These are phyloP conservation scores for Cardiocondyla obscurior DNA, from an alignment of 1,140 invertebrate species.

Conservation along the genomic window DNA sequence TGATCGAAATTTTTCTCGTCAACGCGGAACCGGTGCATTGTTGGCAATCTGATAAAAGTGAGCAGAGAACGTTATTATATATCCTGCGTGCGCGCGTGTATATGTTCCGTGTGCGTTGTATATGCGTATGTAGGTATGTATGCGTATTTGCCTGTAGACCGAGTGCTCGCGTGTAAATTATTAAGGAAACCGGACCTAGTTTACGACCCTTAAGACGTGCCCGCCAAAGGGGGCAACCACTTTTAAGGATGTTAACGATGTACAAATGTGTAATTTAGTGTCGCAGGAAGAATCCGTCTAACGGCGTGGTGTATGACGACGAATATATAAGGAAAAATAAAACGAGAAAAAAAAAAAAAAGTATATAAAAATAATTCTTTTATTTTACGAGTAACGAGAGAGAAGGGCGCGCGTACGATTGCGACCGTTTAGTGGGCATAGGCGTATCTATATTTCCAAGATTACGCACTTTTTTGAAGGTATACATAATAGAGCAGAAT, in stretches of 20 bases:
- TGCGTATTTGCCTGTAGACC: conserved; percentile 5
- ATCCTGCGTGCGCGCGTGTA: conserved; percentile 19
- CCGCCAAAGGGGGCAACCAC: conserved; percentile 32
- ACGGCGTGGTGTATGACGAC: conserved; percentile 55
- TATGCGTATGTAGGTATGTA: conserved; percentile 7
- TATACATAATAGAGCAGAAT: conserved; percentile 69
- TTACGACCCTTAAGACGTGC: conserved; percentile 49
- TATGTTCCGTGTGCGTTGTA: conserved; percentile 25
- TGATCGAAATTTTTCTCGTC: background rate
- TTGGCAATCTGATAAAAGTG: conserved; percentile 25
- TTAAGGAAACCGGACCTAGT: conserved; percentile 48
- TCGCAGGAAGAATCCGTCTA: conserved; percentile 70
- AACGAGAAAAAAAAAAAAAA: conserved; percentile 43
- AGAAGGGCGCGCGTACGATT: conserved; percentile 56
- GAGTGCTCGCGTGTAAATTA: conserved; percentile 42
- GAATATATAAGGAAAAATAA: conserved; percentile 46
- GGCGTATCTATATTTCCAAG: conserved; percentile 75
- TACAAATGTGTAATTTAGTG: conserved; percentile 79
- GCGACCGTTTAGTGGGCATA: conserved; percentile 70
- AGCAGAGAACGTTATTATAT: conserved; percentile 43
- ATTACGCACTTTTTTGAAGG: conserved; percentile 74
- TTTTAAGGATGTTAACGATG: conserved; percentile 73
- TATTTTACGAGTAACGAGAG: conserved; percentile 66
- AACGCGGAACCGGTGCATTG: background rate
- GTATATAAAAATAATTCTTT: conserved; percentile 68